Conservation (phyloP, 2,113 vertebrate genomes). For the Conger conger region DNA sequence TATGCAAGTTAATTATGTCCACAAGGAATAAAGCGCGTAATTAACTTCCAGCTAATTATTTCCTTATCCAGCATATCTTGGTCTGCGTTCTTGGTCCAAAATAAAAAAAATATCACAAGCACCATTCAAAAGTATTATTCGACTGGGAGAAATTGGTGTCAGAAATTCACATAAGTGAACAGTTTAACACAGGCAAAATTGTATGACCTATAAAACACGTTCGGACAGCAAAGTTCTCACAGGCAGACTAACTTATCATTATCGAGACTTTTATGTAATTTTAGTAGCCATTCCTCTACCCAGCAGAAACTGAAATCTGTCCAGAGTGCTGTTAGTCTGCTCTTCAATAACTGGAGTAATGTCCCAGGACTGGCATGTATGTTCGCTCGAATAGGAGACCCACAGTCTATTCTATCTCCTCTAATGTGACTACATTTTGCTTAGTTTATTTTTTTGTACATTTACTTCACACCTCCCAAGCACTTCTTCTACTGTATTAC, state of each 20-base stretch:
- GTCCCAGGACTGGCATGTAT: not conserved
- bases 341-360: not conserved
- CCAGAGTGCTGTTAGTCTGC: not conserved
- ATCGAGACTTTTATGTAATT: not conserved
- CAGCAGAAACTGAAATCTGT: not conserved
- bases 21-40: not conserved
- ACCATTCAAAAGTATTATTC: not conserved
- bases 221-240: not conserved
- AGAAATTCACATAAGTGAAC: not conserved
- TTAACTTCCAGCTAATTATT: not conserved
- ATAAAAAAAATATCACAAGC: not conserved
- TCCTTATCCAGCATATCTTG: not conserved
- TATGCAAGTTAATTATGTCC: not conserved
- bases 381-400: not conserved
- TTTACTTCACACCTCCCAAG: not conserved
- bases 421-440: not conserved
- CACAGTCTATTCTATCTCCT: not conserved
- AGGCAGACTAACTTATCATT: too few relatives aligned
- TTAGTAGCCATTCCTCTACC: not conserved
- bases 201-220: not conserved
- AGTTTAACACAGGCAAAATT: not conserved
- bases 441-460: not conserved
- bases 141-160: not conserved
- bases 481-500: not conserved
- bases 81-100: not conserved